Percentiles rank a stretch among this genome's conserved stretches.
phyloP scores from a whole-genome alignment of 2,113 vertebrate genomes.

The Cygnus atratus region DNA sequence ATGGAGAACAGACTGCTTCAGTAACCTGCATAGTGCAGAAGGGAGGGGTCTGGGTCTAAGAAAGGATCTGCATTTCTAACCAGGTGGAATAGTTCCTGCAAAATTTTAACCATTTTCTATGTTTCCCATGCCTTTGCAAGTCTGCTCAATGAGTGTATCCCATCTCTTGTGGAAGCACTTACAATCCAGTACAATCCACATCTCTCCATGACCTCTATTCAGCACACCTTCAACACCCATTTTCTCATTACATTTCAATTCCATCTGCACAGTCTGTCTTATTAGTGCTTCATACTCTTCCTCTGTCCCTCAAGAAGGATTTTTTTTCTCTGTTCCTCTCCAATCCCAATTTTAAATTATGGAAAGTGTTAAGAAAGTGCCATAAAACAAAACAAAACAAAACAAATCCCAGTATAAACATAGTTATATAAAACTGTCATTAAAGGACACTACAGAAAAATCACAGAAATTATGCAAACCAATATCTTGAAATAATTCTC shows the following conservation, averaged over 20 bases:
- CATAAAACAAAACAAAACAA: not conserved
- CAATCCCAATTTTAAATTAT: not conserved
- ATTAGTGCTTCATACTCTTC: not conserved
- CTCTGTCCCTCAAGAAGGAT: not conserved
- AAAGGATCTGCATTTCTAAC: not conserved
- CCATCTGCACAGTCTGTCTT: not conserved
- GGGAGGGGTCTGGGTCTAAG: not conserved
- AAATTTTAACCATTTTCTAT: not conserved
- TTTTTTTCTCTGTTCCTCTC: not conserved
- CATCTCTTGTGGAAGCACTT: not conserved
- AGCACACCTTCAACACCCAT: not conserved
- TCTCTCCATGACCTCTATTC: not conserved
- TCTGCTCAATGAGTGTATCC: not conserved
- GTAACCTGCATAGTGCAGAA: not conserved
- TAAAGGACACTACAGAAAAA: not conserved
- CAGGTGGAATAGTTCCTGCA: not conserved
- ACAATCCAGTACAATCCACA: not conserved
- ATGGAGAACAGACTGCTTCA: not conserved
- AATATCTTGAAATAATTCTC: not conserved
- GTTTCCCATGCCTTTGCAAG: not conserved
- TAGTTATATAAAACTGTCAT: not conserved
- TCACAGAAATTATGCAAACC: not conserved
- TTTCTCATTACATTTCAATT: not conserved
- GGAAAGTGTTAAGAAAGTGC: not conserved
- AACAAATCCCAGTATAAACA: not conserved